Evolutionary conservation across 2,888 invertebrate genomes (phyloP).

Genomic region (Orchesellides sinensis): DNA sequence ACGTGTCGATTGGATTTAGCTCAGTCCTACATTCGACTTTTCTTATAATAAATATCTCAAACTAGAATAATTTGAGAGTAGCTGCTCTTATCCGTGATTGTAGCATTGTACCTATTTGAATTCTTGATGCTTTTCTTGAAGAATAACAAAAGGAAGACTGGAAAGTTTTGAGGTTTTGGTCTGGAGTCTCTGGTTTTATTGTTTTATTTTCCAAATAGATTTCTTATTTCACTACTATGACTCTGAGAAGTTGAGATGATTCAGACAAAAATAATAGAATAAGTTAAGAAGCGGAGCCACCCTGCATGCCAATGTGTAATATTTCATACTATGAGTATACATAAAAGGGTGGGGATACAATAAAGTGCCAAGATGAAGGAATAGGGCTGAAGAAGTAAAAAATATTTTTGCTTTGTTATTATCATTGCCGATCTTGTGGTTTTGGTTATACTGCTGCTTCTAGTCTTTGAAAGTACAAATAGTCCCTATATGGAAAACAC

Average conservation of each 20-base stretch:
- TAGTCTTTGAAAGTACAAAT: neutral
- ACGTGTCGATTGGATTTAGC: conserved; percentile 29
- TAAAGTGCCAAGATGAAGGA: conserved; percentile 27
- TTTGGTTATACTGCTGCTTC: too few relatives aligned
- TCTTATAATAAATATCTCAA: neutral
- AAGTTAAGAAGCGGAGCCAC: conserved; percentile 16
- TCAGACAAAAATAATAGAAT: conserved; percentile 5
- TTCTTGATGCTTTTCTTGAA: too few relatives aligned
- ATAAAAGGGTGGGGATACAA: neutral
- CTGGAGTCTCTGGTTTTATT: conserved; percentile 40
- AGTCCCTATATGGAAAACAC: neutral
- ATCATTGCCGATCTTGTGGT: conserved; percentile 15
- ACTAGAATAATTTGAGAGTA: too few relatives aligned
- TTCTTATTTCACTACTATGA: too few relatives aligned
- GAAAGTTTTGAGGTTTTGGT: too few relatives aligned
- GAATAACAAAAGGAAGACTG: too few relatives aligned
- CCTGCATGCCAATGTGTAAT: conserved; percentile 44
- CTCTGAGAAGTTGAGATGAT: too few relatives aligned
- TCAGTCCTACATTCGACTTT: neutral
- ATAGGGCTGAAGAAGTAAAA: neutral
- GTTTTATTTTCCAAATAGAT: conserved; percentile 43
- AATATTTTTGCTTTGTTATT: conserved; percentile 25
- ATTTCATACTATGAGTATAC: conserved; percentile 16
- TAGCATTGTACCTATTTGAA: too few relatives aligned
- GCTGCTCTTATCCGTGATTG: too few relatives aligned